Evolutionary conservation across 2,797 vertebrate genomes (phyloP).

Genomic region (Buphagus erythrorhynchus): DNA sequence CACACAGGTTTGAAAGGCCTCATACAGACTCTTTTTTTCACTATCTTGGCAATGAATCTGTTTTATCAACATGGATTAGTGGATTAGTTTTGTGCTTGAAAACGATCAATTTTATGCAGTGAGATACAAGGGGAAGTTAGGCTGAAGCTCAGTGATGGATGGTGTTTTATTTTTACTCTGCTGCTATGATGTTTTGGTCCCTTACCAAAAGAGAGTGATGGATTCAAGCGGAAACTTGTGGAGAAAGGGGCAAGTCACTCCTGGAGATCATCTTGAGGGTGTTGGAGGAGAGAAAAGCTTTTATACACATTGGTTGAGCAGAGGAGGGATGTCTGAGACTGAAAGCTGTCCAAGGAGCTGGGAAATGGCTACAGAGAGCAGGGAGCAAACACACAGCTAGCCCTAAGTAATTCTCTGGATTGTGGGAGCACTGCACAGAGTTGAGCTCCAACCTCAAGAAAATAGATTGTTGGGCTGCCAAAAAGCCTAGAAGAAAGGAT

Average conservation of each 20-base stretch:
- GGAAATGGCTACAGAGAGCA: background rate
- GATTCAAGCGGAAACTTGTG: background rate
- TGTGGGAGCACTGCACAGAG: background rate
- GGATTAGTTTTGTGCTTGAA: background rate
- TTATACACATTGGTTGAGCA: background rate
- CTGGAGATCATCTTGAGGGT: background rate
- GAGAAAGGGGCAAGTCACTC: background rate
- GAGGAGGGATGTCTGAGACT: background rate
- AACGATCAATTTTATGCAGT: background rate
- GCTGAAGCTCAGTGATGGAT: background rate
- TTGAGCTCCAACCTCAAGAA: background rate
- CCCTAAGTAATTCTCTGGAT: background rate
- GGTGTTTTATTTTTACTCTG: background rate
- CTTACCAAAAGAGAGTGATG: background rate
- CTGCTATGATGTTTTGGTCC: background rate
- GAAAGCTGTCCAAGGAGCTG: background rate
- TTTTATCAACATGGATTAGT: background rate
- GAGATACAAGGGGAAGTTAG: background rate
- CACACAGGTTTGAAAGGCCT: background rate
- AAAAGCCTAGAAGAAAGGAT: background rate
- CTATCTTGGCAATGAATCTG: background rate
- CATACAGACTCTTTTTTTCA: background rate
- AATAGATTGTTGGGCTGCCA: background rate
- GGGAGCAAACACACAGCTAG: background rate
- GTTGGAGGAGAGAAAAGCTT: background rate